Evolutionary conservation across 2,113 vertebrate genomes (phyloP).

Genomic region (Corythoichthys intestinalis): DNA sequence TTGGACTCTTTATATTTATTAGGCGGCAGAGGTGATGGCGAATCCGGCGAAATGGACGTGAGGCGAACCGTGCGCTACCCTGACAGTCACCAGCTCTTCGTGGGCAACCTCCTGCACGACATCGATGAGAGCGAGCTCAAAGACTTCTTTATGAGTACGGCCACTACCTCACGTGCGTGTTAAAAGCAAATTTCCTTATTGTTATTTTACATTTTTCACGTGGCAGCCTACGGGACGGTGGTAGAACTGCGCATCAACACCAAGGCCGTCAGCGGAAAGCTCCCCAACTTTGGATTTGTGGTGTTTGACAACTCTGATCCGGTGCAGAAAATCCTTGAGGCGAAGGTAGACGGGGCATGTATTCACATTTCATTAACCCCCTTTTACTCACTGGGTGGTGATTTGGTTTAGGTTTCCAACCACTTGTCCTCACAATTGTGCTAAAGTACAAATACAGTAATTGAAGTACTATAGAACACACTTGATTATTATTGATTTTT

Average conservation of each 20-base stretch:
- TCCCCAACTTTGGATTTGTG: conserved; percentile 98
- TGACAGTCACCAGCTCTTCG: conserved; percentile 94
- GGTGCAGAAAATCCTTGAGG: conserved; percentile 93
- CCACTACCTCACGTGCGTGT: neutral
- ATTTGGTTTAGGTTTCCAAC: conserved; percentile 26
- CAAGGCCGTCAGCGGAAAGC: conserved; percentile 93
- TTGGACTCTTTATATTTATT: neutral
- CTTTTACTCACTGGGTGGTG: conserved; percentile 54
- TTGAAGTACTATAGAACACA: neutral
- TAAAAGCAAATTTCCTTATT: too few relatives aligned
- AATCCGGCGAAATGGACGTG: conserved; percentile 84
- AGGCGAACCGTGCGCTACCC: conserved; percentile 87
- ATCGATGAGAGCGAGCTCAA: conserved; percentile 92
- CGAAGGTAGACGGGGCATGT: conserved; percentile 87
- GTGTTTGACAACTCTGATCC: conserved; percentile 96
- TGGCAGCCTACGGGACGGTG: conserved; percentile 87
- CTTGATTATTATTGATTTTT: too few relatives aligned
- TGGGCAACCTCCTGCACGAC: conserved; percentile 91
- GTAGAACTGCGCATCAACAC: conserved; percentile 98
- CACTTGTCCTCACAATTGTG: neutral
- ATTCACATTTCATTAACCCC: conserved; percentile 57
- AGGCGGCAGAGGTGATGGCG: conserved; percentile 81
- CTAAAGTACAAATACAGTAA: neutral
- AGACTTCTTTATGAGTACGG: conserved; percentile 95
- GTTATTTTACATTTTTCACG: too few relatives aligned